Evolutionary conservation across 2,113 vertebrate genomes (phyloP), one percentile per base, ranked within the genome.

Genomic region (Emydura subglobosa): DNA sequence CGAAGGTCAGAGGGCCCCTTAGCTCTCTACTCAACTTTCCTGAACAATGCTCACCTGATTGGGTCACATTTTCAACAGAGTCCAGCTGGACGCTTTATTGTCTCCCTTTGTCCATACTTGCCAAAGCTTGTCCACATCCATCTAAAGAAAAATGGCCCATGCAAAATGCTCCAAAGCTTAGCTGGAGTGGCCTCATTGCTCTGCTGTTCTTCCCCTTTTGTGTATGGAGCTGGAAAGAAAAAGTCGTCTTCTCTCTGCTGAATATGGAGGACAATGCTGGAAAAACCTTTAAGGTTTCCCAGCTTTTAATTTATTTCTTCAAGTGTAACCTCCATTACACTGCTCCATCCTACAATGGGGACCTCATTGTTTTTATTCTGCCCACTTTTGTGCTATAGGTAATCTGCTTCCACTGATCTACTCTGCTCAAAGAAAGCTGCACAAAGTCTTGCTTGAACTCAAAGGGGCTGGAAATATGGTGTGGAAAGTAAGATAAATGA

Each of bases 211-310:
- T 65, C 27, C 14, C 42, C 42, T 87, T 51, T 86, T 31, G 1
- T 6, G 55, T 11, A 2, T 2, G 16, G 65, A 81, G 53, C 3
- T 51, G 50, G 16, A 68, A 85, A 86, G 74, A 39, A 86, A 93
- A 88, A 78, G 54, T 21, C 4, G 39, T 72, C 76, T 79, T n/a
- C 7, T 4, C 17, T 22, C 22, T 1, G 1, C 42, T 78, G 29
- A 87, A 8, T 86, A 53, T 13, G 51, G 24, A 27, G 59, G 59
- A 82, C 65, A 57, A 31, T 14, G 55, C 16, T 49, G 24, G 17
- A 85, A 96, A 96, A 93, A 86, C 12, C 11, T 39, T 86, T 61
- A 79, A 10, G 11, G 65, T 47, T 91, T 91, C 74, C 79, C 54
- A 78, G 6, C 78, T n/a, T 84, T 31, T 42, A 85, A 34, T 22